Evolutionary conservation across 2,113 vertebrate genomes (phyloP).

Genomic region (Falco punctatus): DNA sequence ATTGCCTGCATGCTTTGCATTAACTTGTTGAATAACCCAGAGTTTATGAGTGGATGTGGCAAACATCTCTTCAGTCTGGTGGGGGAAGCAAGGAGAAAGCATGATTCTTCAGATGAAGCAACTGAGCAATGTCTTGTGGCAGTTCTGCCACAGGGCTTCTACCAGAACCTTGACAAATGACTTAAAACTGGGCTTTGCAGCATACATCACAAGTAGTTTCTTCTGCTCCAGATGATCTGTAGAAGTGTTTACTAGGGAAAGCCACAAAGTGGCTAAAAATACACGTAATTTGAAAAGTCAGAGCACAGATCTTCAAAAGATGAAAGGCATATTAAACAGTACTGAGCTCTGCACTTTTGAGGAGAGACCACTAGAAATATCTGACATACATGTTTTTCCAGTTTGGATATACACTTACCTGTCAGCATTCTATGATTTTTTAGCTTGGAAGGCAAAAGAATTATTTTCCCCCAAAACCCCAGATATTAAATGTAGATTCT

Average conservation of each 20-base stretch:
- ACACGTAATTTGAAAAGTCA: background rate
- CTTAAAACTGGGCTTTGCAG: background rate
- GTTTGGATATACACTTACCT: background rate
- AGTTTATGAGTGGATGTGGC: background rate
- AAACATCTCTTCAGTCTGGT: background rate
- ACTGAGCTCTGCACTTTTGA: background rate
- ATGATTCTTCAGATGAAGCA: background rate
- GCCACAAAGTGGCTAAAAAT: background rate
- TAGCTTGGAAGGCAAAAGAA: background rate
- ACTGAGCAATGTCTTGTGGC: background rate
- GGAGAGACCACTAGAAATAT: background rate
- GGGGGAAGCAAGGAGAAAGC: background rate
- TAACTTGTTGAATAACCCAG: background rate
- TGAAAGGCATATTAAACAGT: background rate
- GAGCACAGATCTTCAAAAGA: background rate
- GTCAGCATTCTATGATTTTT: background rate
- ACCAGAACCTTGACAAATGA: background rate
- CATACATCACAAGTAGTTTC: background rate
- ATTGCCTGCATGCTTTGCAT: background rate
- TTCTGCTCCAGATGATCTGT: background rate
- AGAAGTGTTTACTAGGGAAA: constrained; percentile 1
- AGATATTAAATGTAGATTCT: background rate
- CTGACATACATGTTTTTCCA: background rate
- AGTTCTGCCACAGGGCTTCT: background rate
- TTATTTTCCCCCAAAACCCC: background rate